Conservation (phyloP, 2,888 invertebrate genomes). For the Xanthia icteritia region DNA sequence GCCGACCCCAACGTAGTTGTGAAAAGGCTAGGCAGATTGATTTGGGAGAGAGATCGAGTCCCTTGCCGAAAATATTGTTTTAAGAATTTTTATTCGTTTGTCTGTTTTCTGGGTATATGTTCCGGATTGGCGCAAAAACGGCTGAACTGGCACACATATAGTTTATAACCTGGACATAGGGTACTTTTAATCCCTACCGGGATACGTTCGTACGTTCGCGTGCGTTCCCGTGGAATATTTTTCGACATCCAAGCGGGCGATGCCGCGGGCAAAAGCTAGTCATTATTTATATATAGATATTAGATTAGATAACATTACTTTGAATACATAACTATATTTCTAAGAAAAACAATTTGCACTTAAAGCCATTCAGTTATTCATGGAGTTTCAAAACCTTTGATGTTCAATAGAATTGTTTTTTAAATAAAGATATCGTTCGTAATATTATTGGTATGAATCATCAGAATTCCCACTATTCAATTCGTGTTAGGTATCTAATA, state of each 20-base stretch:
- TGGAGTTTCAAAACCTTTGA: neutral
- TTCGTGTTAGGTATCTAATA: slow-evolving; percentile 38
- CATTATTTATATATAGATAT: neutral
- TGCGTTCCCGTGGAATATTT: neutral
- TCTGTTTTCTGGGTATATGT: neutral
- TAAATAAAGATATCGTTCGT: neutral
- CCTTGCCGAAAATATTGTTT: neutral
- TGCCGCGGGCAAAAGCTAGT: neutral
- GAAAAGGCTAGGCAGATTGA: too few species aligned
- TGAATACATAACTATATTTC: neutral
- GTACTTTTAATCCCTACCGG: too few species aligned
- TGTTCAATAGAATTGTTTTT: neutral
- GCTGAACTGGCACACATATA: neutral
- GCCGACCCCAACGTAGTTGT: too few species aligned
- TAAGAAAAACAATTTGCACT: neutral
- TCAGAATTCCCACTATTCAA: slow-evolving; percentile 12
- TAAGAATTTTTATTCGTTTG: neutral
- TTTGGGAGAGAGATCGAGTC: neutral
- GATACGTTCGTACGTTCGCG: too few species aligned
- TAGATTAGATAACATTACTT: neutral
- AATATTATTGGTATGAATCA: neutral
- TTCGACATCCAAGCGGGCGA: neutral
- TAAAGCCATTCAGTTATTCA: neutral
- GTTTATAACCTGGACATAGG: neutral
- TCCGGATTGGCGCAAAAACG: neutral